These are phyloP conservation scores for Elanoides forficatus DNA, from an alignment of 2,113 vertebrate genomes.

Conservation along the genomic window DNA sequence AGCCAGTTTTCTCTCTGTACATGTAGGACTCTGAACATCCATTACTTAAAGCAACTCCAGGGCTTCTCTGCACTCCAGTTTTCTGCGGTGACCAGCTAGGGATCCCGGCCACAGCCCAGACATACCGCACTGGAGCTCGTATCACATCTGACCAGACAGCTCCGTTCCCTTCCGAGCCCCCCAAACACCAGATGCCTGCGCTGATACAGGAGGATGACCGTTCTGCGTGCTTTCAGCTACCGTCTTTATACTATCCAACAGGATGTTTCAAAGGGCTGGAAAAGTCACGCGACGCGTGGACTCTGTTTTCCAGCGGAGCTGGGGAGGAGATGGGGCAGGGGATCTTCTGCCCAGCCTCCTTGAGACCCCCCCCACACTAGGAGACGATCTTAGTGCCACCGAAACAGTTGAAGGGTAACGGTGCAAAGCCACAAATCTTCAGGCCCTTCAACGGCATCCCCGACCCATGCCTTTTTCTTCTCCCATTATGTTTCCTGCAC, in stretches of 20 bases:
- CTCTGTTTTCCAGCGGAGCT: not conserved
- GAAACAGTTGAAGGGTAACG: not conserved
- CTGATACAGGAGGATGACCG: not conserved
- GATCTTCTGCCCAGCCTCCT: not conserved
- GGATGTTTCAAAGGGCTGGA: not conserved
- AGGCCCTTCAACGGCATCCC: not conserved
- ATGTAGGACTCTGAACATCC: not conserved
- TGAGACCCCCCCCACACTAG: not conserved
- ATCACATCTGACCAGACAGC: slow-evolving; percentile 36
- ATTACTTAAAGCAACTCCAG: not conserved
- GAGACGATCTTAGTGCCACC: not conserved
- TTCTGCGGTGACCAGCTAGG: not conserved
- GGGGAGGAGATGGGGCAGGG: not conserved
- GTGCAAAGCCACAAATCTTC: not conserved
- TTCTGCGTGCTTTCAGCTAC: not conserved
- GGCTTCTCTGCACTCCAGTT: not conserved
- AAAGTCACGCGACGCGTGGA: not conserved
- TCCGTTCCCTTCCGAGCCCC: not conserved
- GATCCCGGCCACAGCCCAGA: not conserved
- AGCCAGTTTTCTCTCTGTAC: not conserved
- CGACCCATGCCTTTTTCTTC: not conserved
- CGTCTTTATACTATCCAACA: not conserved
- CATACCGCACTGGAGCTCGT: not conserved
- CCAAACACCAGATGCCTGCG: slow-evolving; percentile 26
- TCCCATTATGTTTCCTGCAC: not conserved